Evolutionary conservation across 1,140 invertebrate species (phyloP).

Genomic region (Trichonephila clavipes): DNA sequence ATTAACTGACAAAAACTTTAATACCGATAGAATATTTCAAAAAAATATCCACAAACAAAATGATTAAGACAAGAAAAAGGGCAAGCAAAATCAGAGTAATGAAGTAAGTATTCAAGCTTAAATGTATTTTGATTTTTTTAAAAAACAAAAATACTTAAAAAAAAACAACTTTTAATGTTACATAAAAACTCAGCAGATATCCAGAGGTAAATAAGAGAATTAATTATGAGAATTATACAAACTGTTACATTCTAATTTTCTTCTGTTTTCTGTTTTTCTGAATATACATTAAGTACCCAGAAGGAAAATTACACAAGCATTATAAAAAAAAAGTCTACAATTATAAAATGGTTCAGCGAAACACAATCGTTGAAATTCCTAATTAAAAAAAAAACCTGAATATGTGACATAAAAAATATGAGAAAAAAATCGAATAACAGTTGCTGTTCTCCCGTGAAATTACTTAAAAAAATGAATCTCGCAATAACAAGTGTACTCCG

Average conservation of each 20-base stretch:
- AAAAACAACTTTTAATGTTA: not conserved
- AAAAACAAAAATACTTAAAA: no score
- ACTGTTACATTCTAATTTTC: slow-evolving; percentile 5
- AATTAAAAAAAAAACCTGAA: not conserved
- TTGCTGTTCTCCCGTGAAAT: not conserved
- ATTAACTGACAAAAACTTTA: no score
- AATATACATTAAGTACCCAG: not conserved
- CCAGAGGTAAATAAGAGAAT: not conserved
- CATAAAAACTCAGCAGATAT: not conserved
- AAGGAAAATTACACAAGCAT: not conserved
- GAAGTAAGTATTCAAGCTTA: no score
- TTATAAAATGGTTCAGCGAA: not conserved
- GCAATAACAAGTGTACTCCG: not conserved
- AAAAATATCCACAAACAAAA: no score
- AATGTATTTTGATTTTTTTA: no score
- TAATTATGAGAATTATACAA: slow-evolving; percentile 32
- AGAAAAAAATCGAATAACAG: not conserved
- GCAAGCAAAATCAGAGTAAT: no score
- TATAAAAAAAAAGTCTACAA: not conserved
- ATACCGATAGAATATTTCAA: no score
- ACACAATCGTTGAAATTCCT: not conserved
- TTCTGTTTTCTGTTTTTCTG: not conserved
- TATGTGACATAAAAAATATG: not conserved
- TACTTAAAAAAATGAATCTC: not conserved
- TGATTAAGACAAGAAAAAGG: no score